A percentile compares a stretch with the other conserved stretches of the same genome.
Evolutionary conservation across 1,140 invertebrate species (phyloP).

Genomic region (Caerostris extrusa): DNA sequence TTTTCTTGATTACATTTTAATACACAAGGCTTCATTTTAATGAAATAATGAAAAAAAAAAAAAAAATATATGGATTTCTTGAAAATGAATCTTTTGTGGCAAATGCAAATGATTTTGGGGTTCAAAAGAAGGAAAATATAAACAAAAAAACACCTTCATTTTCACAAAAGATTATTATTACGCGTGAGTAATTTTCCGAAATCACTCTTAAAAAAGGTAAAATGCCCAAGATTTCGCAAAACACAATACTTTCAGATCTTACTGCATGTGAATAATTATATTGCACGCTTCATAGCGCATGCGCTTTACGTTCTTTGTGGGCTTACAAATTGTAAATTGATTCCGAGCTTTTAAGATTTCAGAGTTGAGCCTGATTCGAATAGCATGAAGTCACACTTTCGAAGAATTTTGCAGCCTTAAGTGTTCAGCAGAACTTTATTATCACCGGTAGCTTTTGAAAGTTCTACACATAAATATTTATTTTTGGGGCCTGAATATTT

Average conservation of each 20-base stretch:
- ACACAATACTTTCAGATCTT: background rate
- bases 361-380: background rate
- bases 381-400: background rate
- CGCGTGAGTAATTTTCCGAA: conserved; percentile 17
- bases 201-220: background rate
- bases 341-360: background rate
- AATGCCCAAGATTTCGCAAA: background rate
- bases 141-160: background rate
- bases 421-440: background rate
- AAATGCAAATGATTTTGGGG: no score
- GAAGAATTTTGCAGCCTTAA: background rate
- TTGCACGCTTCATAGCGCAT: conserved; percentile 5
- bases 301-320: background rate
- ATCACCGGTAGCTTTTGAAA: conserved; percentile 14
- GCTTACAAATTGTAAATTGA: conserved; percentile 1
- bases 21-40: no score
- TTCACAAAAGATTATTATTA: background rate
- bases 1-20: no score
- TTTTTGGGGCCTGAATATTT: background rate
- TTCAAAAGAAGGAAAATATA: no score
- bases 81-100: no score
- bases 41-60: no score
- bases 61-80: no score
- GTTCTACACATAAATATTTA: background rate
- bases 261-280: background rate